Conservation (phyloP, 1,140 invertebrate species). For the Ptiloglossa arizonensis region DNA sequence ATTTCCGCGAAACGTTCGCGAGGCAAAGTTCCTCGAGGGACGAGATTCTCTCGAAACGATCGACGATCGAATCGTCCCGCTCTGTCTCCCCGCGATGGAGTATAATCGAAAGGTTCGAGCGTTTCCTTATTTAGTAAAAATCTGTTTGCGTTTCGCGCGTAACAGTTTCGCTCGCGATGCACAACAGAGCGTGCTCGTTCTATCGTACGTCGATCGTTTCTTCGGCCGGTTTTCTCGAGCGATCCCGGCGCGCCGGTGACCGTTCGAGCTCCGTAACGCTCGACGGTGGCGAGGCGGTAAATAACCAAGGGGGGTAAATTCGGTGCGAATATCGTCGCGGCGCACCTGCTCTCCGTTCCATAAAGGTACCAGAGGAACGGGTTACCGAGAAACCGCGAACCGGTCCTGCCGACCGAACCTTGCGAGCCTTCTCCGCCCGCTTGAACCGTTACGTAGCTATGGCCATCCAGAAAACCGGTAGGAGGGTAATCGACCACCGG, state of each 20-base stretch:
- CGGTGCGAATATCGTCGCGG: neutral
- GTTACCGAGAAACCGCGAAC: conserved; percentile 50
- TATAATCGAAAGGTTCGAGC: too few relatives aligned
- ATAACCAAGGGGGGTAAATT: conserved; percentile 10
- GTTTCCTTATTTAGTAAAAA: too few relatives aligned
- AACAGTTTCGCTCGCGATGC: too few relatives aligned
- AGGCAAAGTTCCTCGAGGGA: neutral
- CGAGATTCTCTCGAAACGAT: neutral
- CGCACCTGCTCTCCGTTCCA: conserved; percentile 33
- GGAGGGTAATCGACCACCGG: conserved; percentile 49
- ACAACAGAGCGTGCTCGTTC: too few relatives aligned
- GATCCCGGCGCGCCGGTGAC: too few relatives aligned
- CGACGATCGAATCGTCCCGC: too few relatives aligned
- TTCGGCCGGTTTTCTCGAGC: too few relatives aligned
- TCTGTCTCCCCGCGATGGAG: too few relatives aligned
- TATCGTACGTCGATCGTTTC: too few relatives aligned
- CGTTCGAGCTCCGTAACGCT: too few relatives aligned
- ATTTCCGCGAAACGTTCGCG: neutral
- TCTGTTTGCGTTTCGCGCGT: too few relatives aligned
- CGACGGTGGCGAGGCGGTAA: neutral
- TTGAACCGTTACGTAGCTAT: conserved; percentile 56
- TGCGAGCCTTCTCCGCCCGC: conserved; percentile 17
- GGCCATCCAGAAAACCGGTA: conserved; percentile 60
- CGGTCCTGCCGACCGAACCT: conserved; percentile 55
- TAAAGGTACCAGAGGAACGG: conserved; percentile 32